Evolutionary conservation across 2,113 vertebrate genomes (phyloP).

Genomic region (Theropithecus gelada): DNA sequence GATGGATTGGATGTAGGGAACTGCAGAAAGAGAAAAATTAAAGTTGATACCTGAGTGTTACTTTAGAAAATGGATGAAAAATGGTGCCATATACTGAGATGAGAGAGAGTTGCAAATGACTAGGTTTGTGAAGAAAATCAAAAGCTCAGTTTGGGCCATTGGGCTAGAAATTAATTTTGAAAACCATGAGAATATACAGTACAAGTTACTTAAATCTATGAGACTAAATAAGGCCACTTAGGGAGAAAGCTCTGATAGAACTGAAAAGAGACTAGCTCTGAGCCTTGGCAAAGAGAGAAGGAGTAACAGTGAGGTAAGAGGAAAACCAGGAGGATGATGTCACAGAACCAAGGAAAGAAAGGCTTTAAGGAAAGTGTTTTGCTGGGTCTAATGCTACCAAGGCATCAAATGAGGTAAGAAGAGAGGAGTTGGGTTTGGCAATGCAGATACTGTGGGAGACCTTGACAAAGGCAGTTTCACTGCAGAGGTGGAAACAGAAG

Average conservation of each 20-base stretch:
- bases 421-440: not conserved
- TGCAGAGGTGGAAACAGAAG: not conserved
- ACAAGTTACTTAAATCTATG: not conserved
- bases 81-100: not conserved
- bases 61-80: not conserved
- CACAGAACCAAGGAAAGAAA: not conserved
- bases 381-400: not conserved
- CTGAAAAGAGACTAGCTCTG: not conserved
- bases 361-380: not conserved
- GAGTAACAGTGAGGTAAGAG: not conserved
- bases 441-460: not conserved
- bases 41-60: not conserved
- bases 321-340: not conserved
- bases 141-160: not conserved
- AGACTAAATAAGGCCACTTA: not conserved
- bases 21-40: not conserved
- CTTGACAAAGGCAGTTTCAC: not conserved
- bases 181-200: not conserved
- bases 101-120: not conserved
- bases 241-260: not conserved
- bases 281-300: not conserved
- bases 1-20: not conserved
- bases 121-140: not conserved
- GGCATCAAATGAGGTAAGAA: not conserved
- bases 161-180: conserved; percentile 11